These are phyloP conservation scores for Malurus cyaneus DNA, from an alignment of 2,113 vertebrate genomes.

Conservation along the genomic window DNA sequence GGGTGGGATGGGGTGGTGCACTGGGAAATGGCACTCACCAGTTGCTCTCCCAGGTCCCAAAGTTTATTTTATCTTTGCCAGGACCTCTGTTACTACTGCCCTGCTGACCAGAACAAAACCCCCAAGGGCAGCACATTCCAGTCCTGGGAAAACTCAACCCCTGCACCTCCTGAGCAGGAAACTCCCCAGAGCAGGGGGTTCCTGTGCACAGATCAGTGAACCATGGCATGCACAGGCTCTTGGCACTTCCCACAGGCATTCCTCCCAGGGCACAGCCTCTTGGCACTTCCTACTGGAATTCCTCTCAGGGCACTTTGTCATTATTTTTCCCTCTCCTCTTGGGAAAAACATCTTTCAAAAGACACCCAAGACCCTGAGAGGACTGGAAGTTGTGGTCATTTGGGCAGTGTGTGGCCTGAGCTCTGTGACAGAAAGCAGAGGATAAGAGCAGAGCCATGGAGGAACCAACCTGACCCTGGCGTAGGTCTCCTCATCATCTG, in stretches of 20 bases:
- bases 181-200: rapidly evolving
- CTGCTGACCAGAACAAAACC: not conserved
- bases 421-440: not conserved
- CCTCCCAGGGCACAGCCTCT: not conserved
- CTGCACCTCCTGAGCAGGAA: not conserved
- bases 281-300: not conserved
- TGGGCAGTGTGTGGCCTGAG: not conserved
- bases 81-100: not conserved
- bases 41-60: not conserved
- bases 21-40: not conserved
- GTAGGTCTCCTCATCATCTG: constrained; percentile 95
- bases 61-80: not conserved
- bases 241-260: not conserved
- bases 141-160: not conserved
- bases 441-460: too few relatives aligned
- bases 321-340: not conserved
- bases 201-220: not conserved
- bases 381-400: not conserved
- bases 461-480: constrained; percentile 88
- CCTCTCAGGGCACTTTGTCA: not conserved
- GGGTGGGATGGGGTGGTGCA: not conserved
- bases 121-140: not conserved
- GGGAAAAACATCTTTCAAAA: not conserved
- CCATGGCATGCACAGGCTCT: not conserved
- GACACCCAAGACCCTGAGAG: not conserved